Conservation (phyloP, 2,113 vertebrate genomes). For the Aspiorhynchus laticeps region DNA sequence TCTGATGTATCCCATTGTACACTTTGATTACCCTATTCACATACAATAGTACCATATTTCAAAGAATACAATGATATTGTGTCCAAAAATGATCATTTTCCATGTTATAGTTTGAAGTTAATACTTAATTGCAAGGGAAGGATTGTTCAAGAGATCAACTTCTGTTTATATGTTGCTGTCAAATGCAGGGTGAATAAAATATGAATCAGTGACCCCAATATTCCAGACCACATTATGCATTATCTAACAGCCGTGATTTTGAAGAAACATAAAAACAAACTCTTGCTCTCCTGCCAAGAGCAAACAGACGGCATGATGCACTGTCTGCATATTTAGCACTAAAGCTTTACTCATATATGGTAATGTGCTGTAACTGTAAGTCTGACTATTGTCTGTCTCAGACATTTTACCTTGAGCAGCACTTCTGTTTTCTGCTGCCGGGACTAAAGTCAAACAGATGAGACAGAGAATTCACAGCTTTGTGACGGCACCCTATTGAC, state of each 20-base stretch:
- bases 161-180: constrained; percentile 15
- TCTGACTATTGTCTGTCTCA: constrained; percentile 1
- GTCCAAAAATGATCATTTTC: neutral
- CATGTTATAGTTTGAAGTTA: neutral
- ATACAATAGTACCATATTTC: neutral
- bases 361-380: constrained; percentile 4
- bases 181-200: constrained; percentile 4
- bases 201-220: constrained; percentile 17
- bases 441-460: constrained; percentile 39
- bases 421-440: constrained; percentile 30
- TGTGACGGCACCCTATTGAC: constrained; percentile 18
- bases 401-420: constrained; percentile 6
- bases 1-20: neutral
- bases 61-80: neutral
- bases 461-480: constrained; percentile 26
- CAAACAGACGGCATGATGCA: constrained; percentile 28
- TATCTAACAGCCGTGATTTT: constrained; percentile 23
- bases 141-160: neutral
- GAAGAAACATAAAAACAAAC: constrained; percentile 28
- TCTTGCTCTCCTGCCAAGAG: constrained; percentile 25
- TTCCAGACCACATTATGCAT: constrained; percentile 17
- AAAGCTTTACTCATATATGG: constrained; percentile 10
- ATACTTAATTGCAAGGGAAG: neutral
- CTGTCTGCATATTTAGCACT: constrained; percentile 7
- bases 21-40: neutral